A percentile compares a stretch with the other conserved stretches of the same genome.
Evolutionary conservation across 1,140 invertebrate genomes (phyloP).

Genomic region (Bathynomus jamesi): DNA sequence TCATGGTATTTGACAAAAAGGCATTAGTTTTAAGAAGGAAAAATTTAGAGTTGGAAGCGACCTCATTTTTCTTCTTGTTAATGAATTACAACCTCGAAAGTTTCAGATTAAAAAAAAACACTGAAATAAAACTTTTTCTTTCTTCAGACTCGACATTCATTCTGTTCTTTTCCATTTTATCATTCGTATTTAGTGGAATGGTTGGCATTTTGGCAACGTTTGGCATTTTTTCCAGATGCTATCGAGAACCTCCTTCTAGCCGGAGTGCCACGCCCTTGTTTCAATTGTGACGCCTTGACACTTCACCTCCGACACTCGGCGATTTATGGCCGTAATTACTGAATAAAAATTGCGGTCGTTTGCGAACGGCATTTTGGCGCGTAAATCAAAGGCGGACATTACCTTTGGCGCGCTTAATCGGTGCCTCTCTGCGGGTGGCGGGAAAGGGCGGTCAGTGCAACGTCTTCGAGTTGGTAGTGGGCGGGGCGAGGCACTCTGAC

Average conservation of each 20-base stretch:
- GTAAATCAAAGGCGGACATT: conserved; percentile 24
- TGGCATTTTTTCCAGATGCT: not conserved
- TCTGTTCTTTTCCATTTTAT: too few relatives aligned
- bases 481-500: conserved; percentile 7
- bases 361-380: conserved; percentile 30
- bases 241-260: not conserved
- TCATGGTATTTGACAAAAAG: too few relatives aligned
- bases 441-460: conserved; percentile 10
- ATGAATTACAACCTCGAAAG: too few relatives aligned
- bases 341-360: conserved; percentile 31
- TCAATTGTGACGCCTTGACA: not conserved
- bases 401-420: conserved; percentile 34
- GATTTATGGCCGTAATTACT: conserved; percentile 33
- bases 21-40: too few relatives aligned
- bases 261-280: not conserved
- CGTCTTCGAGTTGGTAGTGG: not conserved
- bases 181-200: too few relatives aligned
- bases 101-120: too few relatives aligned
- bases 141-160: too few relatives aligned
- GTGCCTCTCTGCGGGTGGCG: conserved; percentile 24
- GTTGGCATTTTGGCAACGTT: too few relatives aligned
- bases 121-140: too few relatives aligned
- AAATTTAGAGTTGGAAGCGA: too few relatives aligned
- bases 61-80: too few relatives aligned
- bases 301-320: conserved; percentile 2